Conservation (phyloP, 1,140 invertebrate species). For the Hetaerina americana region DNA sequence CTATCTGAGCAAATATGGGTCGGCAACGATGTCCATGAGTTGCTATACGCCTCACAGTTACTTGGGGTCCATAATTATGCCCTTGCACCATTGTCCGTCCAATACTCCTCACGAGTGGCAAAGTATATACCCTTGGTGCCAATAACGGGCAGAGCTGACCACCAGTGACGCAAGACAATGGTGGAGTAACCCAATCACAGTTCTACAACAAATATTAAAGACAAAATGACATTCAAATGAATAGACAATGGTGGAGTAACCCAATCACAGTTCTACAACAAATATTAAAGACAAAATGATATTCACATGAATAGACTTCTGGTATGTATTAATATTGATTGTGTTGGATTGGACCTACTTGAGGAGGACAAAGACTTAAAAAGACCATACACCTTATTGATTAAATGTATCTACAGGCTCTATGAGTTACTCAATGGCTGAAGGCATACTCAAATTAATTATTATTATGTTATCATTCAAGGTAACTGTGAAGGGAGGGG, state of each 20-base stretch:
- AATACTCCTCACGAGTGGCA: constrained; percentile 47
- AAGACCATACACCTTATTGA: too few relatives aligned
- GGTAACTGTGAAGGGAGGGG: too few relatives aligned
- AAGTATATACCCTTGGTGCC: constrained; percentile 44
- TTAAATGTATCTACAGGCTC: too few relatives aligned
- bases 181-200: constrained; percentile 26
- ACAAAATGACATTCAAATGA: too few relatives aligned
- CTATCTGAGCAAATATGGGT: constrained; percentile 47
- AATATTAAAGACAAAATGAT: constrained; percentile 2
- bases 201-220: constrained; percentile 19
- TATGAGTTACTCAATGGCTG: too few relatives aligned
- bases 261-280: constrained; percentile 26
- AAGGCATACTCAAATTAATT: too few relatives aligned
- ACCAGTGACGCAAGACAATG: constrained; percentile 32
- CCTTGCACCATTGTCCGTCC: constrained; percentile 54
- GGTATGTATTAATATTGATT: too few relatives aligned
- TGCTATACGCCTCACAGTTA: constrained; percentile 45
- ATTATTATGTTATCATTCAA: too few relatives aligned
- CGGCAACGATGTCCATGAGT: constrained; percentile 40
- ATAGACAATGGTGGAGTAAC: constrained; percentile 26
- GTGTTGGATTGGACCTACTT: too few relatives aligned
- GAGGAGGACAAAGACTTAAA: too few relatives aligned
- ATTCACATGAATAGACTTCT: too few relatives aligned
- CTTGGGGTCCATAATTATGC: constrained; percentile 51
- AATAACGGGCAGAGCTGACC: constrained; percentile 38